Percentiles rank a stretch among this genome's conserved stretches.
phyloP scores from a whole-genome alignment of 2,113 vertebrate genomes.

The Atlantisia rogersi region DNA sequence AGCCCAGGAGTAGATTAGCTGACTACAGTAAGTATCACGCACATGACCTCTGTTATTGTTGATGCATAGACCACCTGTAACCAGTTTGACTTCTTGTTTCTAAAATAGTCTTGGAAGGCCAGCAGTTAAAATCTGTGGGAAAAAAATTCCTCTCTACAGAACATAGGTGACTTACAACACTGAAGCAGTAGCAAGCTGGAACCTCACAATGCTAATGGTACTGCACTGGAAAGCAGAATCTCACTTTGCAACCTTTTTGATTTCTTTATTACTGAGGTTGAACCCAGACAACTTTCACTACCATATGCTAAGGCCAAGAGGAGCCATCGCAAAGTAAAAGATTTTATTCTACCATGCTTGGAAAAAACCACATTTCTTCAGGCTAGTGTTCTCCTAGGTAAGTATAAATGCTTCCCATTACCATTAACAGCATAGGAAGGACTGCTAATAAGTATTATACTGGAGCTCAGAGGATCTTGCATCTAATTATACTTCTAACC shows the following conservation, averaged over 20 bases:
- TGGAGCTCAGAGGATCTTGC: constrained; percentile 22
- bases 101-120: neutral
- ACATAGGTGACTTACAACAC: neutral
- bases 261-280: constrained; percentile 11
- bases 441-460: constrained; percentile 46
- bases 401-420: constrained; percentile 24
- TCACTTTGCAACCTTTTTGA: neutral
- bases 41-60: neutral
- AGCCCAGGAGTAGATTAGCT: neutral
- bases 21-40: neutral
- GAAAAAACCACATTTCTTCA: neutral
- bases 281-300: neutral
- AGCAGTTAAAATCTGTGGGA: neutral
- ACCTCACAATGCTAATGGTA: neutral
- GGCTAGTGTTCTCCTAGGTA: constrained; percentile 1
- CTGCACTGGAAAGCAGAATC: neutral
- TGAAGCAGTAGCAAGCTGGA: neutral
- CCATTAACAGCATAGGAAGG: constrained; percentile 7
- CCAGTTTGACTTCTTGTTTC: neutral
- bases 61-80: neutral
- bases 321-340: neutral
- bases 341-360: neutral
- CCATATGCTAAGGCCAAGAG: neutral
- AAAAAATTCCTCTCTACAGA: neutral
- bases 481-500: constrained; percentile 37